Base-by-base conservation (phyloP, 2,113 vertebrate genomes). In the Hirundichthys speculiger region DNA sequence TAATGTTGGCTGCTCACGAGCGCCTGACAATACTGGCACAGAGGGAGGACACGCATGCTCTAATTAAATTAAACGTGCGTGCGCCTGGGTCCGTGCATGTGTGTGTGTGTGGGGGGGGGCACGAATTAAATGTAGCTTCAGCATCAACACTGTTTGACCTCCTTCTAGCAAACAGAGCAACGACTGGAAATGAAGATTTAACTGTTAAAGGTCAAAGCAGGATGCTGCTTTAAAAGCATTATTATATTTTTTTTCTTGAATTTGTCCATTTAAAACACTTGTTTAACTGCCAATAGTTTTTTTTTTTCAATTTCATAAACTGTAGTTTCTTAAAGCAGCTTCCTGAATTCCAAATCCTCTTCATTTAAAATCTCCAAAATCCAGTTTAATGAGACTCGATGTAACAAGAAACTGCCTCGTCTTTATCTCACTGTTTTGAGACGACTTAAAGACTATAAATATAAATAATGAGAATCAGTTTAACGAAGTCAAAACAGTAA, bases 51-150 rank as follows among this genome's bases (percentile, higher is more conserved):
- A 91, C 93, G 94, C 93, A 94, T 94, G 94, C 94, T 95, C 94
- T 96, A 96, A 96, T 97, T 96, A 95, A 96, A 96, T 96, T 96
- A 96, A 95, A 94, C 93, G 93, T 93, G 93, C 59, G 62, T 63
- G 47, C 42, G 48, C n/a, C n/a, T 2, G 13, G 38, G 40, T 42
- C 21, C 49, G 50, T 30, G 51, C 51, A 15, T 48, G 39, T 48
- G 13, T n/a, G n/a, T n/a, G n/a, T n/a, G n/a, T n/a, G n/a, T n/a
- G n/a, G n/a, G 0, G 6, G 22, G 34, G n/a, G 47, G 30, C 3
- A 39, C 30, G 67, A 68, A 71, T 57, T 64, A 64, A 73, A 68
- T 39, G 69, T 46, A 66, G 52, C 59, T 13, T 10, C 8, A 0
- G 39, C 30, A 54, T 70, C 65, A 80, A 57, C 91, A 93, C 88